Base-by-base conservation (phyloP, 1,140 invertebrate species). In the Calosoma granatense region DNA sequence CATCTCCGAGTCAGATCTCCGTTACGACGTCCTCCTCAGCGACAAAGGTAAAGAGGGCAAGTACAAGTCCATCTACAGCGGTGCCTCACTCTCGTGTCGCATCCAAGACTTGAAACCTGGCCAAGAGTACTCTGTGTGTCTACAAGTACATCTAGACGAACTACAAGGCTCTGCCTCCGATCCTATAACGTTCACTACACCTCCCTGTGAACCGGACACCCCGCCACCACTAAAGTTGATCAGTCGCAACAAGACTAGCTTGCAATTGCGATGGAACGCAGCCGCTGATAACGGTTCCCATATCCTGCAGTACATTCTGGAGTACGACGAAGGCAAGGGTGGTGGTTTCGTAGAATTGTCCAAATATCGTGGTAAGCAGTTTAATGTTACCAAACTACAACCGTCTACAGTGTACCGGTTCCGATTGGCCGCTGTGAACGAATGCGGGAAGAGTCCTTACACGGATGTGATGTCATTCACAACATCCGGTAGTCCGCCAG, bases 61-160 rank as follows among this genome's bases (percentile, higher is more conserved):
- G 65, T 92, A 88, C 72, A 89, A 88, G 73, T 81, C 83, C 47
- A 87, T 91, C 51, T 90, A 90, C 67, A 84, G 78, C 55, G 85
- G 85, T 15, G 72, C 76, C 22, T 82, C 83, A n/a, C 75, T 83
- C 19, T 85, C 83, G 17, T 74, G 67, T 67, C 79, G 81, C 56
- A 83, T 92, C 54, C 81, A 87, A 71, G 87, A 92, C 69, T 74
- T 93, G 58, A 81, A 83, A 69, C 89, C 90, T 9, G 87, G 85
- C 2, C 86, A 86, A 64, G 86, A 89, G 62, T 93, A 92, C 69
- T 81, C 81, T 43, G 81, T 92, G 30, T 85, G 84, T 56, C 73
- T 88, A 36, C 82, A 83, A 72, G 81, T 67, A 65, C 76, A 69
- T 70, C 71, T 63, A 67, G 78, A 66, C 64, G 77, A 69, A 59